Evolutionary conservation across 1,140 invertebrate species (phyloP).

Genomic region (Lepidotrigona ventralis): DNA sequence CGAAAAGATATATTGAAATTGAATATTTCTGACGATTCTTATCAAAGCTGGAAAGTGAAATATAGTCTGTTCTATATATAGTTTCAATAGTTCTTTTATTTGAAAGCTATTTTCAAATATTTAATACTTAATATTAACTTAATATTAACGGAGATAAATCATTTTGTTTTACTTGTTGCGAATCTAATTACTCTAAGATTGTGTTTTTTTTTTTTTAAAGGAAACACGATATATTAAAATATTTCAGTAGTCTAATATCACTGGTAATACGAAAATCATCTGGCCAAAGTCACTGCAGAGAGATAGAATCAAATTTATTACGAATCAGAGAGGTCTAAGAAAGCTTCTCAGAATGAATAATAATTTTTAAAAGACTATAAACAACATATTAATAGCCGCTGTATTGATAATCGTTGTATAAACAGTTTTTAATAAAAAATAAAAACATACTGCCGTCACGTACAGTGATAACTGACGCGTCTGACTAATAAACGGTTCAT

Average conservation of each 20-base stretch:
- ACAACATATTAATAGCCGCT: too few relatives aligned
- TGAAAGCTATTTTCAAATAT: neutral
- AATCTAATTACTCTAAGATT: too few relatives aligned
- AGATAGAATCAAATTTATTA: too few relatives aligned
- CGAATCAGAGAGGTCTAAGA: neutral
- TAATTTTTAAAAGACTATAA: neutral
- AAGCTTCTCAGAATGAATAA: neutral
- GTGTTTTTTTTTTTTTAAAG: too few relatives aligned
- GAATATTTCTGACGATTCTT: too few relatives aligned
- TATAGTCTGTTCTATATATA: too few relatives aligned
- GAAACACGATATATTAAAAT: neutral
- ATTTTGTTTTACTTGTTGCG: neutral
- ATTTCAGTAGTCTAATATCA: neutral
- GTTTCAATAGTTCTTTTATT: neutral
- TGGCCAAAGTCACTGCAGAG: neutral
- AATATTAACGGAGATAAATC: neutral
- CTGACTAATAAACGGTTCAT: neutral
- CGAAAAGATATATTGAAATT: too few relatives aligned
- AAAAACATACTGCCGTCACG: neutral
- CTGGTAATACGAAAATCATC: too few relatives aligned
- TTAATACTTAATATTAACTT: neutral
- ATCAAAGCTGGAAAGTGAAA: too few relatives aligned
- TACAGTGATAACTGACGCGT: neutral
- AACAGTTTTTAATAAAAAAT: neutral
- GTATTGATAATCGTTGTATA: too few relatives aligned